phyloP scores from a whole-genome alignment of 1,140 invertebrate genomes.

The Archegozetes longisetosus region DNA sequence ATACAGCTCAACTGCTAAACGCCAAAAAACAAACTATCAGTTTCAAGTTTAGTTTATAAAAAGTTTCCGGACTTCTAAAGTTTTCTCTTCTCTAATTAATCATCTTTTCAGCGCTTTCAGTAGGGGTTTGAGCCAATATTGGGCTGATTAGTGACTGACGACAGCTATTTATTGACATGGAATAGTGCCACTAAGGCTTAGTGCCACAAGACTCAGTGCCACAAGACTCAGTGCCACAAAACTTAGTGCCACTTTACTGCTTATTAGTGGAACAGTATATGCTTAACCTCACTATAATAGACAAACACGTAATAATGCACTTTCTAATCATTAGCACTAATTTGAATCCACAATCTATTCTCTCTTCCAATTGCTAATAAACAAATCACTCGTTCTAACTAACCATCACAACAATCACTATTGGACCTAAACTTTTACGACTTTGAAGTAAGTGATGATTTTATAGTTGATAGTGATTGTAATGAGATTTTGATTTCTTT shows the following conservation, averaged over 20 bases:
- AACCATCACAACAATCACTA: too few species aligned
- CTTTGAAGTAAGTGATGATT: too few species aligned
- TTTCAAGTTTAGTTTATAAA: background rate
- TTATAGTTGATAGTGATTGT: too few species aligned
- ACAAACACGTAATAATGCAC: too few species aligned
- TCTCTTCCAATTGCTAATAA: too few species aligned
- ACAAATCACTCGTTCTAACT: too few species aligned
- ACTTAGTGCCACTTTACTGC: background rate
- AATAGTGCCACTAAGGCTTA: background rate
- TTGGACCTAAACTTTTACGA: too few species aligned
- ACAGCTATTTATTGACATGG: background rate
- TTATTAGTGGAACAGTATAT: too few species aligned
- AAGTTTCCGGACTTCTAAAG: background rate
- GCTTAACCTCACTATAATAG: background rate
- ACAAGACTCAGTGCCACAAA: background rate
- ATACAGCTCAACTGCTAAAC: too few species aligned
- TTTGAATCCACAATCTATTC: too few species aligned
- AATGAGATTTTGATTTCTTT: too few species aligned
- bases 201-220: background rate
- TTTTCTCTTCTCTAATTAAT: background rate
- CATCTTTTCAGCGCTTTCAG: background rate
- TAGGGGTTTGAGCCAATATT: background rate
- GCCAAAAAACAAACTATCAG: background rate
- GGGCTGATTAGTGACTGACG: background rate
- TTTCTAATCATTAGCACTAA: too few species aligned